Percentiles rank a stretch among this genome's conserved stretches.
phyloP scores from a whole-genome alignment of 2,113 vertebrate genomes.

The Natator depressus region DNA sequence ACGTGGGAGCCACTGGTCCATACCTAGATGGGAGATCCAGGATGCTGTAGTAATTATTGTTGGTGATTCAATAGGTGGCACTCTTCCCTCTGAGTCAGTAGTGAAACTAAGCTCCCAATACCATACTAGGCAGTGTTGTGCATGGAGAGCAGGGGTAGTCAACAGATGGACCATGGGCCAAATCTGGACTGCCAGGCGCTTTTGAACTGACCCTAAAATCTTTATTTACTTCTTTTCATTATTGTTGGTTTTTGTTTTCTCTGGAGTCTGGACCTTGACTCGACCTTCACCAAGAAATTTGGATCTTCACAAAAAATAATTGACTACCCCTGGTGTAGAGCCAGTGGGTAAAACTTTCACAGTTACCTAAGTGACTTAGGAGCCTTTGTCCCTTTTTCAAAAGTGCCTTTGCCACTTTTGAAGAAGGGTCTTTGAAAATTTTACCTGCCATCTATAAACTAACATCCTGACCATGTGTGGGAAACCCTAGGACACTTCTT shows the following conservation, averaged over 20 bases:
- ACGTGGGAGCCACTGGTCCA: neutral
- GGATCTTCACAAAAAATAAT: too few species aligned
- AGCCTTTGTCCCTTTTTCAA: neutral
- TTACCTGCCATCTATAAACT: neutral
- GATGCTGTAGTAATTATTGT: too few species aligned
- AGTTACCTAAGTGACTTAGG: neutral
- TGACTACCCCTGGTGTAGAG: neutral
- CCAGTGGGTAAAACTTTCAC: neutral
- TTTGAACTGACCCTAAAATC: too few species aligned
- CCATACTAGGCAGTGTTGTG: neutral
- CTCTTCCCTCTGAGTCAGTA: neutral
- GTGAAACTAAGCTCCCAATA: neutral
- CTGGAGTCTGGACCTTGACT: too few species aligned
- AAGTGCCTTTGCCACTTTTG: neutral
- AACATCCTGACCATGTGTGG: neutral
- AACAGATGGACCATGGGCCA: too few species aligned
- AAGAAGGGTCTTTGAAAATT: neutral
- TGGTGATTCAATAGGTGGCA: neutral
- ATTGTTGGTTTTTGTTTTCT: too few species aligned
- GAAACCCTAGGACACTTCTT: neutral
- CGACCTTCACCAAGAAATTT: too few species aligned
- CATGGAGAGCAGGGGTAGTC: neutral
- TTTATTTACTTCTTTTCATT: too few species aligned
- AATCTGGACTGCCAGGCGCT: too few species aligned
- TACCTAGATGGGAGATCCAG: too few species aligned